phyloP scores from a whole-genome alignment of 53 echinoderm and acorn worm species.

The Paelopatides confundens region DNA sequence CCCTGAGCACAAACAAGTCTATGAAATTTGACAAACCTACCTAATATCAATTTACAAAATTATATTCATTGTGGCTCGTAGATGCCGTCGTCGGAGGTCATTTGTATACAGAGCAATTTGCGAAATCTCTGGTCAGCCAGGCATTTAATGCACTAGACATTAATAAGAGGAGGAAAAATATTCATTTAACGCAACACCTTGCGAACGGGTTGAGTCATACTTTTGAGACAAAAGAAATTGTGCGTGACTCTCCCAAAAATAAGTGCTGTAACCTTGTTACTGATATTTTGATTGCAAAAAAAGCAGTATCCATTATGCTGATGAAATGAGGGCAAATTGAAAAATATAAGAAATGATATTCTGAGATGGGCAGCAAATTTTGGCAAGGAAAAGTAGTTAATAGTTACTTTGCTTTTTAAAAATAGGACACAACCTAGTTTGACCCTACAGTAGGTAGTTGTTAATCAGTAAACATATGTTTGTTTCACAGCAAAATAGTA shows the following conservation, averaged over 20 bases:
- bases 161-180: slow-evolving; percentile 21
- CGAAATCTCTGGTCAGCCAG: slow-evolving; percentile 1
- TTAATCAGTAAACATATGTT: neutral
- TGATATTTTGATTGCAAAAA: slow-evolving; percentile 30
- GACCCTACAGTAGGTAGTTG: neutral
- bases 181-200: slow-evolving; percentile 41
- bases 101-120: slow-evolving; percentile 10
- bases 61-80: slow-evolving; percentile 1
- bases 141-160: slow-evolving; percentile 34
- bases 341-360: neutral
- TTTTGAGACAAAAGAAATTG: slow-evolving; percentile 7
- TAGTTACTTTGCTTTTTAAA: neutral
- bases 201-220: neutral
- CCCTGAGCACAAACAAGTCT: no score
- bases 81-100: neutral
- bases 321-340: slow-evolving; percentile 30
- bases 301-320: slow-evolving; percentile 27
- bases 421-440: neutral
- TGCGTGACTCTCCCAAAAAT: neutral
- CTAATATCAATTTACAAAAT: slow-evolving; percentile 4
- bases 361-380: neutral
- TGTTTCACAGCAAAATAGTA: neutral
- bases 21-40: neutral
- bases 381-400: no score
- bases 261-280: slow-evolving; percentile 45